Percentiles rank a stretch among this genome's conserved stretches.
These are phyloP conservation scores for Drosophila tani DNA, from an alignment of 1,140 invertebrate genomes.

Conservation along the genomic window DNA sequence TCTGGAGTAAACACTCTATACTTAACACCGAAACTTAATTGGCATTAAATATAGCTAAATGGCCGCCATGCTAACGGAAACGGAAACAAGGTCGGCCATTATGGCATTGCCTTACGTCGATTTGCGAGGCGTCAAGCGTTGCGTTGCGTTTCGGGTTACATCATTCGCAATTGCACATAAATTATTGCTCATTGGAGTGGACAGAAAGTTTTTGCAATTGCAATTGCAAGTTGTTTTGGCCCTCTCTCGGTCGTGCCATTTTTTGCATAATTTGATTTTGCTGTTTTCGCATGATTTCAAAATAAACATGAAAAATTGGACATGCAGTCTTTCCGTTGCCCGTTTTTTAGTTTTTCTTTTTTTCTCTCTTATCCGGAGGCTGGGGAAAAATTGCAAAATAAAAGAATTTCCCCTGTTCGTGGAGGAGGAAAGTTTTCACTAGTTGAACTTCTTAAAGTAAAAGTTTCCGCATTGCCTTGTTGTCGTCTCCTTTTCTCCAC, in stretches of 20 bases:
- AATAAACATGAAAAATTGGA: constrained; percentile 65
- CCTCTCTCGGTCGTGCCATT: constrained; percentile 19
- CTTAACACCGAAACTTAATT: too few species aligned
- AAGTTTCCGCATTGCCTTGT: constrained; percentile 50
- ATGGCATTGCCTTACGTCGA: background rate
- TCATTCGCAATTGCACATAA: constrained; percentile 22
- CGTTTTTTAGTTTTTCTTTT: too few species aligned
- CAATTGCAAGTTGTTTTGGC: constrained; percentile 25
- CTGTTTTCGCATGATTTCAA: constrained; percentile 70
- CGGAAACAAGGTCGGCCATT: background rate
- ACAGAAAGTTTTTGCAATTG: constrained; percentile 49
- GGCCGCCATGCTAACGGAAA: too few species aligned
- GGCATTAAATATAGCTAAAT: too few species aligned
- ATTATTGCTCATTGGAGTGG: constrained; percentile 47
- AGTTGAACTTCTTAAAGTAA: constrained; percentile 56
- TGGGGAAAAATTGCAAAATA: constrained; percentile 13
- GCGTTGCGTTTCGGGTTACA: background rate
- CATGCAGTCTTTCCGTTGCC: background rate
- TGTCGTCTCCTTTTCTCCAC: constrained; percentile 10
- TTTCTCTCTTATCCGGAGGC: background rate
- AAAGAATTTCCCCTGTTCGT: constrained; percentile 30
- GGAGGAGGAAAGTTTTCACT: constrained; percentile 44
- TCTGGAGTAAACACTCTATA: too few species aligned
- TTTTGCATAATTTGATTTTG: constrained; percentile 65
- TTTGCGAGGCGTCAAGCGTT: too few species aligned